Evolutionary conservation across 2,888 invertebrate genomes (phyloP), one percentile per base, ranked within the genome.

Genomic region (Chaetogeoica ovagalla): DNA sequence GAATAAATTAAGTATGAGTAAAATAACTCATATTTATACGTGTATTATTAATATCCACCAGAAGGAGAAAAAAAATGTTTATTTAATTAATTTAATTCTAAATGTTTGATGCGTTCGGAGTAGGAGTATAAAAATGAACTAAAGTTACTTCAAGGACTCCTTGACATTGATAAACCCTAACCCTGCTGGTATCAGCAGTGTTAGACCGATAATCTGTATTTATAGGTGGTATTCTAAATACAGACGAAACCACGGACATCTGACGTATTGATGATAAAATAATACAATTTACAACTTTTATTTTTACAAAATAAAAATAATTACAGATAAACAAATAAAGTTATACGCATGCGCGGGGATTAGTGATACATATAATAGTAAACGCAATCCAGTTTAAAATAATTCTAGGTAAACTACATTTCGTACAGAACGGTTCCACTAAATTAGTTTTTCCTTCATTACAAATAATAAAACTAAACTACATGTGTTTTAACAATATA

Each of bases 151-250:
- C 79, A 79, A 79, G 79, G 79, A 70, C 79, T 57, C 79, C 79
- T 79, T 79, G 71, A 79, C 79, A 79, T 79, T 79, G 79, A 79
- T 79, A 79, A 70, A 79, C 70, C 79, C 71, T 79, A 70, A 71
- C 79, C 63, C 70, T 63, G 39, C 63, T 55, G 70, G 30, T 70
- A 70, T 79, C 70, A 79, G 63, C 70, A 79, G 63, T 77, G 21
- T 76, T 52, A 57, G 37, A 30, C 15, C 23, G 17, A 60, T 17
- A 60, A 72, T 60, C 48, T 23, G 43, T 72, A 59, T 76, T 76
- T 55, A 75, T 59, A 30, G 30, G 30, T 30, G 30, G 30, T 30
- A 39, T n/a, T 8, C 21, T 15, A 59, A 7, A 7, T 55, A 65
- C 57, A 9, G 21, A 74, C 39, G 74, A 3, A 74, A 39, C 39